Conservation (phyloP, 2,888 invertebrate species). For the Dorcus hopei region DNA sequence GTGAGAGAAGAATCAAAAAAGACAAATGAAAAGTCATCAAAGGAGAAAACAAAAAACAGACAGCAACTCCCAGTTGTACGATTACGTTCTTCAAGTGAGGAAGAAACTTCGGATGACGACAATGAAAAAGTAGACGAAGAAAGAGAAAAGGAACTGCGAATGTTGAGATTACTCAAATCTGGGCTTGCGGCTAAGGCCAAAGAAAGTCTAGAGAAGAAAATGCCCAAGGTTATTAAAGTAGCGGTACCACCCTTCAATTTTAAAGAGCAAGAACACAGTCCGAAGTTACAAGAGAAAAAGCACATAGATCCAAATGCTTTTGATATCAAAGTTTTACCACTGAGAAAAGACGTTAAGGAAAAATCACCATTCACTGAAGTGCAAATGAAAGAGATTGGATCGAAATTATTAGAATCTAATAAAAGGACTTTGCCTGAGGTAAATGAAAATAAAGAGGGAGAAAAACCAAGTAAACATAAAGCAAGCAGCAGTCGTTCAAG, state of each 20-base stretch:
- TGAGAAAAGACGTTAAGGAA: conserved; percentile 29
- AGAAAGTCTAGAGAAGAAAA: conserved; percentile 61
- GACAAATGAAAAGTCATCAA: conserved; percentile 1
- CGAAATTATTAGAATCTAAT: conserved; percentile 2
- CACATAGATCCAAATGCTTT: conserved; percentile 42
- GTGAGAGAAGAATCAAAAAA: conserved; percentile 22
- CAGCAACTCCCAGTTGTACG: conserved; percentile 55
- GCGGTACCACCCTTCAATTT: not conserved
- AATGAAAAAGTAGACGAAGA: conserved; percentile 54
- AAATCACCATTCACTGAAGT: conserved; percentile 7
- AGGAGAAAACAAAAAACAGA: conserved; percentile 10
- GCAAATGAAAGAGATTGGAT: conserved; percentile 1
- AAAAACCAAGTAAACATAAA: conserved; percentile 25
- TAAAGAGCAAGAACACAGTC: not conserved
- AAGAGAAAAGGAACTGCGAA: conserved; percentile 64
- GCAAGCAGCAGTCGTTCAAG: conserved; percentile 34
- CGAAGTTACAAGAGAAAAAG: conserved; percentile 16
- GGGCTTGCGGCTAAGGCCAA: conserved; percentile 70
- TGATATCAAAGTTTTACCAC: conserved; percentile 41
- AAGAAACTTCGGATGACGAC: conserved; percentile 51
- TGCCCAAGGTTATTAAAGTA: conserved; percentile 34
- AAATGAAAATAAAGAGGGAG: conserved; percentile 5
- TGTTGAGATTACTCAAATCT: conserved; percentile 63
- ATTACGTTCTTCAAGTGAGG: conserved; percentile 55
- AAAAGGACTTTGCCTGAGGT: not conserved